Evolutionary conservation across 2,797 vertebrate species (phyloP).

Genomic region (Rhabdophis nuchalis): DNA sequence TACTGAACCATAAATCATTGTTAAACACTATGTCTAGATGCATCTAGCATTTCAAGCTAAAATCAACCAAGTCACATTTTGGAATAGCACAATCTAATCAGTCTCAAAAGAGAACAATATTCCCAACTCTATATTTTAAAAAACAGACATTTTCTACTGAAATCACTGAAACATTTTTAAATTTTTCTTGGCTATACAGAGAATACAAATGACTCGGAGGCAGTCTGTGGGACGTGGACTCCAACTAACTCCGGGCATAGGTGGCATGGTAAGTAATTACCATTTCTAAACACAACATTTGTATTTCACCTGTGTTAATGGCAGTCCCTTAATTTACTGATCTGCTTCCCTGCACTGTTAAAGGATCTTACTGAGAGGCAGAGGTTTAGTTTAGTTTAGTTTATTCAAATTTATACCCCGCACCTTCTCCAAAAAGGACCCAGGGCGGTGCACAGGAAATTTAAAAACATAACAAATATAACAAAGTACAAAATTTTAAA

Average conservation of each 20-base stretch:
- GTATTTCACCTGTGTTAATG: background rate
- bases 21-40: background rate
- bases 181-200: constrained; percentile 52
- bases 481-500: too few relatives aligned
- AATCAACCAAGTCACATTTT: background rate
- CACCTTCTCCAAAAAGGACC: too few relatives aligned
- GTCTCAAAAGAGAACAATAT: background rate
- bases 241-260: constrained; percentile 82
- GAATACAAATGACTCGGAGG: constrained; percentile 80
- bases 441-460: too few relatives aligned
- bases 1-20: background rate
- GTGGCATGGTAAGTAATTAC: constrained; percentile 78
- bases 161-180: background rate
- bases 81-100: background rate
- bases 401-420: too few relatives aligned
- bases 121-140: background rate
- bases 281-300: background rate
- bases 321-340: background rate
- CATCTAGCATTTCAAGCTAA: background rate
- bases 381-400: too few relatives aligned
- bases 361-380: background rate
- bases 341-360: background rate
- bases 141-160: background rate
- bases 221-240: constrained; percentile 85
- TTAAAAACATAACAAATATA: too few relatives aligned